These are phyloP conservation scores for Criorhina ranunculi DNA, from an alignment of 2,888 invertebrate genomes.

Conservation along the genomic window DNA sequence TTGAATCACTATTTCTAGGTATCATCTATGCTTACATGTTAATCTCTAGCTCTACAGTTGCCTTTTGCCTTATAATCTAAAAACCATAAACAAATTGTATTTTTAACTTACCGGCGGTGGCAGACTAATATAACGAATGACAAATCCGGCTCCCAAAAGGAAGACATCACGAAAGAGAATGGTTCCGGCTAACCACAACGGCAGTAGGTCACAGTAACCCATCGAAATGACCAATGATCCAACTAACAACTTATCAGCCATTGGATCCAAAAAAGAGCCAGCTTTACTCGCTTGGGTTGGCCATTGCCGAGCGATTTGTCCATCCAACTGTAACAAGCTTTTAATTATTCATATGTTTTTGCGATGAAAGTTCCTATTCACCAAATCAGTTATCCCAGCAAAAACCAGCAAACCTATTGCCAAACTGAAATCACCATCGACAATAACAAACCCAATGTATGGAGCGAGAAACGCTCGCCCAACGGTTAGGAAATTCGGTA, in stretches of 20 bases:
- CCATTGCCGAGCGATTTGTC: slow-evolving; percentile 97
- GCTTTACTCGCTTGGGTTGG: slow-evolving; percentile 95
- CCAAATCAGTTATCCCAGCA: slow-evolving; percentile 96
- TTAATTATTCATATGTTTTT: slow-evolving; percentile 24
- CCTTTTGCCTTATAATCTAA: too few species aligned
- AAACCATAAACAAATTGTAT: neutral
- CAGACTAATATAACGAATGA: slow-evolving; percentile 95
- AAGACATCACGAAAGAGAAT: slow-evolving; percentile 93
- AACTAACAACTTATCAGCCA: slow-evolving; percentile 98
- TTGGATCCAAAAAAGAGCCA: slow-evolving; percentile 97
- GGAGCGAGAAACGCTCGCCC: slow-evolving; percentile 94
- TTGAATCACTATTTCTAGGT: too few species aligned
- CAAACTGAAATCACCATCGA: slow-evolving; percentile 91
- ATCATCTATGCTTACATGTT: too few species aligned
- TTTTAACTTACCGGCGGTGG: slow-evolving; percentile 91
- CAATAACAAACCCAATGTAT: slow-evolving; percentile 94
- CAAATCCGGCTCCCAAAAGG: slow-evolving; percentile 93
- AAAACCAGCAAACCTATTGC: slow-evolving; percentile 93
- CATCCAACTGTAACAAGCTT: slow-evolving; percentile 90
- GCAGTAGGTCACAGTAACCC: slow-evolving; percentile 94
- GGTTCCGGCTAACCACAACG: slow-evolving; percentile 91
- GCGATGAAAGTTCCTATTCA: slow-evolving; percentile 83
- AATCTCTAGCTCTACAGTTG: too few species aligned
- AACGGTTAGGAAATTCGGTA: slow-evolving; percentile 96
- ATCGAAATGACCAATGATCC: slow-evolving; percentile 94